Evolutionary conservation across 2,888 invertebrate genomes (phyloP).

Genomic region (Muscina levida): DNA sequence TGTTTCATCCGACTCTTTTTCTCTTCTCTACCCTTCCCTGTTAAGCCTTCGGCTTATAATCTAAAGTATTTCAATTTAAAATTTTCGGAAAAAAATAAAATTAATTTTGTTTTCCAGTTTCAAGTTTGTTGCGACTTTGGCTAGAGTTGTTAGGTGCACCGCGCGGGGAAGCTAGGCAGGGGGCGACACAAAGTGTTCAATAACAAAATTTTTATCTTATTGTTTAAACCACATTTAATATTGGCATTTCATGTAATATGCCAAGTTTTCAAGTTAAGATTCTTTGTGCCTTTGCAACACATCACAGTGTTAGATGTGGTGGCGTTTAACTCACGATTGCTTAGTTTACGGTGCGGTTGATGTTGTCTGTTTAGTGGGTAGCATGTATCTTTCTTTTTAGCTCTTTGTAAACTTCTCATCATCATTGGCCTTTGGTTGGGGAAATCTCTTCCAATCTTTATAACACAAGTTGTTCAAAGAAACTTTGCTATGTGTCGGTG

Average conservation of each 20-base stretch:
- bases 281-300: background rate
- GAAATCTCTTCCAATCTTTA: constrained; percentile 41
- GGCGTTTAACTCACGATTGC: constrained; percentile 55
- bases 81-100: constrained; percentile 28
- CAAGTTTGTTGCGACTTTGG: background rate
- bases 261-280: background rate
- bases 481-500: no score
- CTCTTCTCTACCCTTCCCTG: no score
- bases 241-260: constrained; percentile 24
- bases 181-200: constrained; percentile 14
- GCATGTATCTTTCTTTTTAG: background rate
- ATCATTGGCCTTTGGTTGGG: constrained; percentile 60
- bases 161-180: background rate
- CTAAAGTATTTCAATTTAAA: background rate
- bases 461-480: no score
- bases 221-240: constrained; percentile 28
- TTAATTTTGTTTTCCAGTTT: constrained; percentile 30
- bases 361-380: constrained; percentile 8
- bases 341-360: no score
- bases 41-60: no score
- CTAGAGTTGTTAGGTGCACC: no score
- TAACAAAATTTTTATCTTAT: constrained; percentile 12
- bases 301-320: constrained; percentile 28
- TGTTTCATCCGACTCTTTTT: no score
- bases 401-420: constrained; percentile 21